Conservation (phyloP, 2,888 invertebrate genomes). For the Brenthis ino region DNA sequence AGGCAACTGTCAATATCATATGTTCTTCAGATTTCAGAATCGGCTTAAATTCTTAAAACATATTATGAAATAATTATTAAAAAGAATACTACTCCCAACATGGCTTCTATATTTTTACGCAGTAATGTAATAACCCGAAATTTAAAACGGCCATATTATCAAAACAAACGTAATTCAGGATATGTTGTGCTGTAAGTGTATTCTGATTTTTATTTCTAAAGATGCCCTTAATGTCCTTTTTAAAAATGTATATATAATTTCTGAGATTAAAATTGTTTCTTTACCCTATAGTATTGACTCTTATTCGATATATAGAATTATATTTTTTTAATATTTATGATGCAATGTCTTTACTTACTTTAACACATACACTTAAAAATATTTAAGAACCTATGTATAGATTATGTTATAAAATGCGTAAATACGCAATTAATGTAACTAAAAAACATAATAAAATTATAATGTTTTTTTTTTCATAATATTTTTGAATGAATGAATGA, state of each 20-base stretch:
- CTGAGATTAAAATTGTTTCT: conserved; percentile 22
- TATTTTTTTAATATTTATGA: no score
- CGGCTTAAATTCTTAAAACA: conserved; percentile 20
- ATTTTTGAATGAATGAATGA: no score
- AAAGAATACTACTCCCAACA: conserved; percentile 41
- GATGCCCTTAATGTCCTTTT: background rate
- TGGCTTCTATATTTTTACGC: conserved; percentile 75
- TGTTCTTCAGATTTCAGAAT: conserved; percentile 35
- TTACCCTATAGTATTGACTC: no score
- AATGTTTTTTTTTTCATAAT: no score
- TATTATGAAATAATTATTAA: conserved; percentile 36
- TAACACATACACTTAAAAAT: no score
- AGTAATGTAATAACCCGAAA: conserved; percentile 64
- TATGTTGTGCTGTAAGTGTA: conserved; percentile 87
- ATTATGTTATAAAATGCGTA: no score
- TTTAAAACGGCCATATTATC: conserved; percentile 68
- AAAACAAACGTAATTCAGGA: conserved; percentile 83
- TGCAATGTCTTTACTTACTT: no score
- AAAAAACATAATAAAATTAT: no score
- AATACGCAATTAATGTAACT: no score
- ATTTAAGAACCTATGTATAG: no score
- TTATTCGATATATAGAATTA: no score
- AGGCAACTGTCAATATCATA: conserved; percentile 40
- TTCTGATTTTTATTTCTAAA: background rate
- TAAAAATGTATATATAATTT: background rate